Base-by-base conservation (phyloP, 2,888 invertebrate species). In the Sinohyriopsis cumingii region DNA sequence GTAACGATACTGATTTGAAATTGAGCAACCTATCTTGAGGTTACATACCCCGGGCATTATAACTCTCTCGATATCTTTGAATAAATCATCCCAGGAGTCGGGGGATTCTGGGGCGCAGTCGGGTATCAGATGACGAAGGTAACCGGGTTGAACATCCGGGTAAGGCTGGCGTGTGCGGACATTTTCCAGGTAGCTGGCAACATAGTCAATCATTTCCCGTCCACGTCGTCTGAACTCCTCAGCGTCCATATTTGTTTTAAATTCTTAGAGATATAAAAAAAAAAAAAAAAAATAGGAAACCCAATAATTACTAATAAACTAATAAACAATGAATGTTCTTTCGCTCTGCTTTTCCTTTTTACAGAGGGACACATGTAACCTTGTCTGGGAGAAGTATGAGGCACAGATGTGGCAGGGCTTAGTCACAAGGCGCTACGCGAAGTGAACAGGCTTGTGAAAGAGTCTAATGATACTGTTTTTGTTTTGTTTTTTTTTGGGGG, bases 201-300 rank as follows among this genome's bases (percentile, higher is more conserved):
- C 84, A 73, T 84, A 88, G 72, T 87, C 86, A n/a, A 88, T 74
- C 84, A 88, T 84, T 69, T 87, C 83, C 60, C 81, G 82, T 5
- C 88, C 87, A 55, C 80, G 72, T n/a, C 69, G 70, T 59, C 85
- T 72, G 72, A 88, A 88, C 67, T 86, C 86, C 19, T 80, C 81
- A 4, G 83, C 79, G 67, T 88, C 83, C 88, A 88, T 88, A 57
- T 45, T 45, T 45, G 2, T 12, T 45, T 9, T 3, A 45, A 45
- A 45, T 45, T 9, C 45, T 45, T 45, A 12, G n/a, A n/a, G n/a
- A n/a, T n/a, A n/a, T n/a, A n/a, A n/a, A n/a, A n/a, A n/a, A n/a
- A n/a, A n/a, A n/a, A n/a, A n/a, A n/a, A n/a, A n/a, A n/a, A n/a
- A n/a, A n/a, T n/a, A n/a, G n/a, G n/a, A n/a, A n/a, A n/a, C n/a